A percentile compares a stretch with the other conserved stretches of the same genome.
Evolutionary conservation across 2,113 vertebrate species (phyloP).

Genomic region (Arenaria interpres): DNA sequence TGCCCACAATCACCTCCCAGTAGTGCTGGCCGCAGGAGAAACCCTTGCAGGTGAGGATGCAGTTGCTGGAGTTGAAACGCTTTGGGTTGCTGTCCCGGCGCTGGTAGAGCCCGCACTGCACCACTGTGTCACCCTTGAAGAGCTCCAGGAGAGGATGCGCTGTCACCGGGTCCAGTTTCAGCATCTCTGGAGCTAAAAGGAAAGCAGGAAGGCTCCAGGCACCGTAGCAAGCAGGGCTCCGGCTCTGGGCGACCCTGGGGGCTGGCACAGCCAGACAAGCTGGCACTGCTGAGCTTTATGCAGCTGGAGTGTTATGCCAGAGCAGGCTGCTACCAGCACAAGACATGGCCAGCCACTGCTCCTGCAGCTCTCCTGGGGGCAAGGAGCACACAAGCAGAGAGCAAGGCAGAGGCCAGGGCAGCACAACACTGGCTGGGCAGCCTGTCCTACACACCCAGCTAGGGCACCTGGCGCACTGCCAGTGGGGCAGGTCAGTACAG

Average conservation of each 20-base stretch:
- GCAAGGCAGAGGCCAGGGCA: not conserved
- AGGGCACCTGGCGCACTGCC: not conserved
- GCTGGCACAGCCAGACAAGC: not conserved
- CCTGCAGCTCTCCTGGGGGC: not conserved
- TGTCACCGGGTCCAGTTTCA: conserved; percentile 82
- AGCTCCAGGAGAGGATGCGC: conserved; percentile 84
- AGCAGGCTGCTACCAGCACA: not conserved
- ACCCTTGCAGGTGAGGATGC: conserved; percentile 80
- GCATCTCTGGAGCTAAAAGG: conserved; percentile 73
- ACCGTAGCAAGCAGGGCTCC: not conserved
- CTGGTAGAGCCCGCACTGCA: conserved; percentile 75
- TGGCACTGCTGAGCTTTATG: not conserved
- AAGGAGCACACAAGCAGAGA: not conserved
- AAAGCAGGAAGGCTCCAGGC: not conserved
- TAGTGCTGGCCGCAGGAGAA: conserved; percentile 87
- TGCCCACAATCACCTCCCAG: conserved; percentile 86
- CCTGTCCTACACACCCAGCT: rapidly evolving
- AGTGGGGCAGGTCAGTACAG: conserved; percentile 4
- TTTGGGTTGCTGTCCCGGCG: conserved; percentile 78
- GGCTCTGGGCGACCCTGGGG: not conserved
- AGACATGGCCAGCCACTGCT: not conserved
- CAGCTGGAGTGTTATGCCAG: not conserved
- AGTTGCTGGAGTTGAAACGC: conserved; percentile 82
- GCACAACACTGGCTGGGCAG: rapidly evolving
- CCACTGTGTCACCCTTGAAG: conserved; percentile 75